These are phyloP conservation scores for Lycopodina hypogea DNA, from an alignment of 37 sponge, comb jelly and placozoan genomes.

Conservation along the genomic window DNA sequence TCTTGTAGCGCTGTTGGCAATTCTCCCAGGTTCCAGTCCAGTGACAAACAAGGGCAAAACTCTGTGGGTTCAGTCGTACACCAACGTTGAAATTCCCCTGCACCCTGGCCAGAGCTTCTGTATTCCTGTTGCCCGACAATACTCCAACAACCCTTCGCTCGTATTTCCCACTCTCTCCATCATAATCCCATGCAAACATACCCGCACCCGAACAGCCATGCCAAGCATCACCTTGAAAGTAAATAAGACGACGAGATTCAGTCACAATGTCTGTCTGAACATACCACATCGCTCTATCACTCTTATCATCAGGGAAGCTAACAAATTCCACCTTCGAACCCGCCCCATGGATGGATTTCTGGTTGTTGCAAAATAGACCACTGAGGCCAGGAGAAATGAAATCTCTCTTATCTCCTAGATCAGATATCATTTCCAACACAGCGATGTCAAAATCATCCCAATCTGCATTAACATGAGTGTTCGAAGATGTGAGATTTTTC, in stretches of 20 bases:
- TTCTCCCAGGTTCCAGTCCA: slow-evolving; percentile 52
- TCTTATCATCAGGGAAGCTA: slow-evolving; percentile 87
- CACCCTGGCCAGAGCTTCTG: slow-evolving; percentile 15
- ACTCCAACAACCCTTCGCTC: slow-evolving; percentile 66
- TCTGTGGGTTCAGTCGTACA: slow-evolving; percentile 52
- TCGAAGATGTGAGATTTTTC: slow-evolving; percentile 29
- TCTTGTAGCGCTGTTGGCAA: slow-evolving; percentile 53
- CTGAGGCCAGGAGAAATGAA: slow-evolving; percentile 66
- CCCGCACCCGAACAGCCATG: slow-evolving; percentile 85
- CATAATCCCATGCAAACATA: slow-evolving; percentile 57
- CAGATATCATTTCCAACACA: slow-evolving; percentile 36
- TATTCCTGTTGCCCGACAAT: slow-evolving; percentile 65
- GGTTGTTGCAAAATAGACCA: slow-evolving; percentile 42
- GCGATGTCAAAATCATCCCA: slow-evolving; percentile 82
- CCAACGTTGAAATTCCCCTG: slow-evolving; percentile 73
- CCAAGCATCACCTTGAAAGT: slow-evolving; percentile 77
- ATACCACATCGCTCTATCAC: slow-evolving; percentile 54
- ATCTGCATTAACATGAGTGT: slow-evolving; percentile 21
- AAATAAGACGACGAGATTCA: slow-evolving; percentile 55
- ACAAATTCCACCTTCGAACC: slow-evolving; percentile 59
- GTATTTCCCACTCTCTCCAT: slow-evolving; percentile 34
- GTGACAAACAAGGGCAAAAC: slow-evolving; percentile 60
- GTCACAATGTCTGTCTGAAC: slow-evolving; percentile 44
- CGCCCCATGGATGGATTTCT: slow-evolving; percentile 37
- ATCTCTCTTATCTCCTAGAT: slow-evolving; percentile 26